Evolutionary conservation across 2,888 invertebrate genomes (phyloP), one percentile per base, ranked within the genome.

Genomic region (Scrobipalpa costella): DNA sequence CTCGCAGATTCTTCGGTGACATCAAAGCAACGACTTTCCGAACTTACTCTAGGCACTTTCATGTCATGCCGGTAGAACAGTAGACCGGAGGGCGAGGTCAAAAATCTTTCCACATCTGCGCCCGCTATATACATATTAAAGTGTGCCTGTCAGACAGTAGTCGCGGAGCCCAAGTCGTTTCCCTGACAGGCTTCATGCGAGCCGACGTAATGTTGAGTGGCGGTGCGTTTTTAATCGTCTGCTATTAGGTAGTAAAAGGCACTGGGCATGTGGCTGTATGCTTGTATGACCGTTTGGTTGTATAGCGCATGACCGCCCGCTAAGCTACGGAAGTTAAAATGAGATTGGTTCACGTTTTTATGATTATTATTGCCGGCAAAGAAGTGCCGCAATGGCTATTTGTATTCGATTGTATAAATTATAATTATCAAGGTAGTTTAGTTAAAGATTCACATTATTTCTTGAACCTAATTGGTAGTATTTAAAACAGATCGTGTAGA

Each of bases 111-210:
- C 69, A 64, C 73, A 69, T 71, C 66, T 67, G 73, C 69, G 71
- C 71, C 33, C 38, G 55, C 60, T 47, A 63, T 15, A 52, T 57
- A 49, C 34, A n/a, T 57, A 62, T 57, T 67, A 71, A 69, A 64
- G 71, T 75, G 74, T 70, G 74, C 66, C 55, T 61, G 69, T 69
- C 76, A 74, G 83, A 79, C 85, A 79, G 88, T 86, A 88, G 88
- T 86, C 81, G 74, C 72, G 76, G 69, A 66, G 74, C 79, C 76
- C 82, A 80, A 80, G 83, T 82, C 79, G 75, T 71, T 79, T 77
- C 76, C 70, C 77, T 83, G 89, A 88, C 90, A 86, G 86, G 82
- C 78, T 76, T 84, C 85, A 85, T 83, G 71, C 77, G 80, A 71
- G 69, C 79, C 66, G 87, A 87, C 87, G 83, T 86, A 84, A 86